A percentile compares a stretch with the other conserved stretches of the same genome.
Evolutionary conservation across 1,140 invertebrate genomes (phyloP).

Genomic region (Caerostris extrusa): DNA sequence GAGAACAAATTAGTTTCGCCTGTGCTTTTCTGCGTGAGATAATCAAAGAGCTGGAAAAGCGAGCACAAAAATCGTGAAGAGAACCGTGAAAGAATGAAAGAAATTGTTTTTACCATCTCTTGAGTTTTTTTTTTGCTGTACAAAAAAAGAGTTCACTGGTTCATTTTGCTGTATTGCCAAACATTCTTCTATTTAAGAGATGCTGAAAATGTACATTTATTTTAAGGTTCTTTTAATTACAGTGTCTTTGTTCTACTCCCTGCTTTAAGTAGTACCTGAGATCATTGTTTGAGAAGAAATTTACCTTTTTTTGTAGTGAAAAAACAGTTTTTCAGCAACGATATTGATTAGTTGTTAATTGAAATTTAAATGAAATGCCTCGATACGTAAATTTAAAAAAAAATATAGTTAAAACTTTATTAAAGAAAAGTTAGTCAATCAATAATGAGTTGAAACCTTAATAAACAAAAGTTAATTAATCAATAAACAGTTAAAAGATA

Average conservation of each 20-base stretch:
- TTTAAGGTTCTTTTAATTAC: neutral
- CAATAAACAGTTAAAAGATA: no score
- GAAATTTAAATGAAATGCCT: no score
- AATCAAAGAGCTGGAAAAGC: neutral
- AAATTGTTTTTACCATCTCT: neutral
- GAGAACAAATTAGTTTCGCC: conserved; percentile 41
- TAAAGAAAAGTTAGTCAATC: no score
- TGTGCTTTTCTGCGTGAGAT: neutral
- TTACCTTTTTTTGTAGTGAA: no score
- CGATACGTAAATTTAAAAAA: no score
- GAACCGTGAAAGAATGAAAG: neutral
- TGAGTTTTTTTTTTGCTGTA: neutral
- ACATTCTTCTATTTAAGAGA: neutral
- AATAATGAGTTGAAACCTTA: no score
- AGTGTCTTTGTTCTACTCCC: neutral
- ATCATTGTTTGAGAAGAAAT: no score
- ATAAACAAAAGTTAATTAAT: no score
- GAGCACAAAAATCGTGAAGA: neutral
- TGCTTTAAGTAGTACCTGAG: neutral
- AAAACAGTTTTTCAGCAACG: no score
- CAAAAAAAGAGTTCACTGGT: neutral
- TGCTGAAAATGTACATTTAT: neutral
- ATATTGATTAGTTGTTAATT: no score
- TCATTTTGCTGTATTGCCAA: neutral
- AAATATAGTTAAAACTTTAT: no score